These are phyloP conservation scores for Apantesis nais DNA, from an alignment of 2,888 invertebrate genomes.

Conservation along the genomic window DNA sequence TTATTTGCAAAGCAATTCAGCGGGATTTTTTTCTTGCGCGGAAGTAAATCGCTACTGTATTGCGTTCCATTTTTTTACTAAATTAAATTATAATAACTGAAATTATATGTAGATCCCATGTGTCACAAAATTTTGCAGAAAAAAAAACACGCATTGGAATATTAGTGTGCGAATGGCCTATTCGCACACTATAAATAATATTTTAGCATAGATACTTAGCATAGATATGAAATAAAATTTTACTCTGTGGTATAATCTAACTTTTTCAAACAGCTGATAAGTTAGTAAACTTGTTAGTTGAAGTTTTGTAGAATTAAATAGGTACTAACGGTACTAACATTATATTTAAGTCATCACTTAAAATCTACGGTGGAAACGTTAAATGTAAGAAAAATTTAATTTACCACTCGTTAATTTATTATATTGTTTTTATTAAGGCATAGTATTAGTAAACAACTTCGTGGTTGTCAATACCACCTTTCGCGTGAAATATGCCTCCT, in stretches of 20 bases:
- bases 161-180: too few species aligned
- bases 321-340: neutral
- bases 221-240: neutral
- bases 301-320: neutral
- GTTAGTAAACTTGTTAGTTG: neutral
- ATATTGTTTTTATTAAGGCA: neutral
- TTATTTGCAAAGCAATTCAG: too few species aligned
- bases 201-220: too few species aligned
- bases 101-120: too few species aligned
- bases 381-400: neutral
- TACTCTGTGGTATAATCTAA: constrained; percentile 1
- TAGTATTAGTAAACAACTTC: neutral
- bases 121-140: too few species aligned
- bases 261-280: constrained; percentile 8
- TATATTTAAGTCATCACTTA: neutral
- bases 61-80: too few species aligned
- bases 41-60: too few species aligned
- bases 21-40: too few species aligned
- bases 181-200: too few species aligned
- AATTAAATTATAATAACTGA: too few species aligned
- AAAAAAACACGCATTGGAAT: too few species aligned
- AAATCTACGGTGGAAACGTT: neutral
- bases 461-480: neutral
- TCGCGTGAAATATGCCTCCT: constrained; percentile 87
- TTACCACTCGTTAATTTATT: neutral